Evolutionary conservation across 92 coral and sea anemone genomes (phyloP).

Genomic region (Porites evermanni): DNA sequence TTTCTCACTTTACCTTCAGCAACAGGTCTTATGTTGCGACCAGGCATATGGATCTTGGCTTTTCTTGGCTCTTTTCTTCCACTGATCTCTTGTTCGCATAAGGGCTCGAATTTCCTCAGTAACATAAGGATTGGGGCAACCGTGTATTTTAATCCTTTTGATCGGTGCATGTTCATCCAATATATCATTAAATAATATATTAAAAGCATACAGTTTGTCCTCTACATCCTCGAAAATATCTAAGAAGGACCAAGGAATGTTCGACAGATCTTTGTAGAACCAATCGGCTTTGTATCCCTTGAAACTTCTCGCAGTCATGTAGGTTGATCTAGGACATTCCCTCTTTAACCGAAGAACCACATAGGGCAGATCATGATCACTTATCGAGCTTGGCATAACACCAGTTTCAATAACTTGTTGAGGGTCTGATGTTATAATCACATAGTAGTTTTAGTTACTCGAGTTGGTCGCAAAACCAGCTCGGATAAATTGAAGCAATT

Average conservation of each 20-base stretch:
- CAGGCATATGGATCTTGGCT: constrained; percentile 63
- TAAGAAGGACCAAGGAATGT: constrained; percentile 24
- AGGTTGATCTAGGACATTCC: constrained; percentile 24
- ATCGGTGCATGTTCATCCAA: constrained; percentile 14
- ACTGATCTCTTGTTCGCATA: constrained; percentile 64
- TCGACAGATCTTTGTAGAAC: constrained; percentile 7
- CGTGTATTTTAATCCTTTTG: constrained; percentile 21
- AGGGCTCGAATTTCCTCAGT: constrained; percentile 62
- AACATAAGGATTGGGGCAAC: constrained; percentile 55
- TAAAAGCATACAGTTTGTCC: constrained; percentile 24
- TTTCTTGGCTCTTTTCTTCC: constrained; percentile 45
- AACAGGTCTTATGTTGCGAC: constrained; percentile 48
- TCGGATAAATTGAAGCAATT: too few relatives aligned
- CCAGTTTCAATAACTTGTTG: too few relatives aligned
- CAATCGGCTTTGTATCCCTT: constrained; percentile 20
- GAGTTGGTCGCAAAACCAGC: too few relatives aligned
- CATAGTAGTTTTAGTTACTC: too few relatives aligned
- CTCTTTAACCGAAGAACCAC: constrained; percentile 33
- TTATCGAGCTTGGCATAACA: too few relatives aligned
- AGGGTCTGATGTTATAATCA: too few relatives aligned
- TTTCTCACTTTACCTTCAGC: constrained; percentile 64
- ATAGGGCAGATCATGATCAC: too few relatives aligned
- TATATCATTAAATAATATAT: constrained; percentile 1
- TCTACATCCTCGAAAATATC: constrained; percentile 6
- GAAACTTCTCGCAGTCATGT: constrained; percentile 29